A percentile compares a stretch with the other conserved stretches of the same genome.
phyloP scores from a whole-genome alignment of 1,140 invertebrate genomes.

The Hylaeus volcanicus region DNA sequence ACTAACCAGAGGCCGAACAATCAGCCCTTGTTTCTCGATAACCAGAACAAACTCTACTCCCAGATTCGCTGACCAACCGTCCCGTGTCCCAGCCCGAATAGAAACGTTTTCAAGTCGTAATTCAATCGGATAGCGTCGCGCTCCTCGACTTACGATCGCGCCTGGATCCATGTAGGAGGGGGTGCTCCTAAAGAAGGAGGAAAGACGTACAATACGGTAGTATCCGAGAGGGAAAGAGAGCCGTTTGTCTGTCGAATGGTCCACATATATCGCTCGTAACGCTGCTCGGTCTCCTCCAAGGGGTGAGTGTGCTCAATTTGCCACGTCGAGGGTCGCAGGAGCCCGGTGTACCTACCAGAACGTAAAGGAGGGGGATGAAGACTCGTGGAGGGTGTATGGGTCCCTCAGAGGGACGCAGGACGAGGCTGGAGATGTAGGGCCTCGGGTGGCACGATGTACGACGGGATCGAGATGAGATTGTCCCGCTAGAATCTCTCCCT shows the following conservation, averaged over 20 bases:
- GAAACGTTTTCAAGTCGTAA: constrained; percentile 22
- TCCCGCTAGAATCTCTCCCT: constrained; percentile 69
- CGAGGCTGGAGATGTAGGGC: constrained; percentile 76
- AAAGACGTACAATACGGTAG: constrained; percentile 28
- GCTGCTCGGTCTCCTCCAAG: constrained; percentile 62
- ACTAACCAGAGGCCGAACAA: no score
- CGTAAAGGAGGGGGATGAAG: constrained; percentile 47
- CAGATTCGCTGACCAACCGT: neutral
- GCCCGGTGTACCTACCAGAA: constrained; percentile 66
- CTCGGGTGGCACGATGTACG: constrained; percentile 79
- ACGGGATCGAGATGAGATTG: constrained; percentile 81
- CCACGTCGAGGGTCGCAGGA: constrained; percentile 75
- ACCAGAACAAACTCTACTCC: neutral
- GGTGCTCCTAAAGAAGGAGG: constrained; percentile 38
- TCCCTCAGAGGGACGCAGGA: constrained; percentile 63
- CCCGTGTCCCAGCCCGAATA: no score
- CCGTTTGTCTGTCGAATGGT: constrained; percentile 75
- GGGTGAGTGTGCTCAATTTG: constrained; percentile 79
- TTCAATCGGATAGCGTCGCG: constrained; percentile 15
- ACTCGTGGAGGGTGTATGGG: constrained; percentile 59
- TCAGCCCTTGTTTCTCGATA: no score
- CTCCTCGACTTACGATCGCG: constrained; percentile 39
- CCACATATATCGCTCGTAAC: constrained; percentile 74
- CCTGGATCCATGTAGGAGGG: neutral
- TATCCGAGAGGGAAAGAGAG: constrained; percentile 57